Evolutionary conservation across 2,888 invertebrate species (phyloP).

Genomic region (Merodon equestris): DNA sequence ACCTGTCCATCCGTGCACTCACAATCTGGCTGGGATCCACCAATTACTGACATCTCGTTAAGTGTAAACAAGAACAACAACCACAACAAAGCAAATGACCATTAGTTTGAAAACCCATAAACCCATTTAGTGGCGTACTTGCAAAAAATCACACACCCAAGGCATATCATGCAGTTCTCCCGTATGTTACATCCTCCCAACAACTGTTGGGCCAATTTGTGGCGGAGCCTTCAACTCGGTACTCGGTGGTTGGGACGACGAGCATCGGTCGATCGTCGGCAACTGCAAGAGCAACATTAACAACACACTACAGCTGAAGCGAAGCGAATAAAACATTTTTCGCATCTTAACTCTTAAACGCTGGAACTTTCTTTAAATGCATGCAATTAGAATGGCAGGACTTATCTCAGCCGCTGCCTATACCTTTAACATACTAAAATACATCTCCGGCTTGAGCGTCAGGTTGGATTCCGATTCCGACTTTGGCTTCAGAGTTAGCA

Average conservation of each 20-base stretch:
- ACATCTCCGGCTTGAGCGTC: too few species aligned
- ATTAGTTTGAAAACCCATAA: slow-evolving; percentile 22
- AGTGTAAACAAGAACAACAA: slow-evolving; percentile 26
- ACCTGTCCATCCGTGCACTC: too few species aligned
- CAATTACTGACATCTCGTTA: slow-evolving; percentile 23
- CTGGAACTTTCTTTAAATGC: slow-evolving; percentile 66
- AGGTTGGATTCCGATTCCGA: too few species aligned
- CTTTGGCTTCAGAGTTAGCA: too few species aligned
- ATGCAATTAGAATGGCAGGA: slow-evolving; percentile 68
- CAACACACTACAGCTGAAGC: slow-evolving; percentile 1
- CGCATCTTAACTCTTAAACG: slow-evolving; percentile 56
- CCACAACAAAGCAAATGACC: slow-evolving; percentile 18
- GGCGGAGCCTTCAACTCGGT: too few species aligned
- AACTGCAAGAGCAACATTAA: too few species aligned
- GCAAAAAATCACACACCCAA: slow-evolving; percentile 38
- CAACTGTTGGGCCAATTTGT: too few species aligned
- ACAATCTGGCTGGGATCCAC: slow-evolving; percentile 3
- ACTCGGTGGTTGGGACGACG: too few species aligned
- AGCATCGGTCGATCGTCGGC: too few species aligned
- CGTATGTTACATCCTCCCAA: slow-evolving; percentile 43
- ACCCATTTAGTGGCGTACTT: slow-evolving; percentile 42
- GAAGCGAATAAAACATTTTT: slow-evolving; percentile 59
- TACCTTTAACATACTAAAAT: neutral
- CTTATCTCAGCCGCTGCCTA: slow-evolving; percentile 46
- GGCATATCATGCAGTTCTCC: slow-evolving; percentile 47